A percentile compares a stretch with the other conserved stretches of the same genome.
These are phyloP conservation scores for Oreochromis niloticus DNA, from an alignment of 2,113 vertebrate species.

Conservation along the genomic window DNA sequence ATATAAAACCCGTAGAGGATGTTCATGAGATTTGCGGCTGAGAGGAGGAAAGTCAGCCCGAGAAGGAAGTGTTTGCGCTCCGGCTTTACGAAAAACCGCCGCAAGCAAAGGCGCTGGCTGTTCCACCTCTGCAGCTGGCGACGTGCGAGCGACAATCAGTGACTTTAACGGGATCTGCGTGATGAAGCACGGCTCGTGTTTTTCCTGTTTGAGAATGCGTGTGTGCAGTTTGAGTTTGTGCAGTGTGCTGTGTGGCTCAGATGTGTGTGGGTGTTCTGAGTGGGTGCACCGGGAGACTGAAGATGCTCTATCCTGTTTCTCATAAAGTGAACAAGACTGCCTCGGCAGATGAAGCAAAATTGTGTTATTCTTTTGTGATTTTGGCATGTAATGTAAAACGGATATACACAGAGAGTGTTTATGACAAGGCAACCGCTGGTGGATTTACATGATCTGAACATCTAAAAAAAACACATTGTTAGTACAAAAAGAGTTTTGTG, in stretches of 20 bases:
- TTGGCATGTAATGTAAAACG: not conserved
- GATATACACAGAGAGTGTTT: not conserved
- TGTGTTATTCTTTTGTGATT: slow-evolving; percentile 1
- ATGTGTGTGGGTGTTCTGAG: slow-evolving; percentile 67
- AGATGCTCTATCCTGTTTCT: slow-evolving; percentile 56
- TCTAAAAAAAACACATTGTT: not conserved
- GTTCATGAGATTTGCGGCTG: slow-evolving; percentile 21
- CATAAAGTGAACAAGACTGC: slow-evolving; percentile 51
- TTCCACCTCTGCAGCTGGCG: slow-evolving; percentile 37
- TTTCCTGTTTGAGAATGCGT: slow-evolving; percentile 44
- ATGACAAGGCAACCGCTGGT: not conserved
- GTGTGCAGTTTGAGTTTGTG: slow-evolving; percentile 48
- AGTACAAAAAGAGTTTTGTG: not conserved
- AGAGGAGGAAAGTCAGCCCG: slow-evolving; percentile 31
- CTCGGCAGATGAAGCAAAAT: slow-evolving; percentile 16
- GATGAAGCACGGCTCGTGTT: slow-evolving; percentile 16
- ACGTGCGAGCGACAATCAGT: not conserved
- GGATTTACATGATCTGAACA: not conserved
- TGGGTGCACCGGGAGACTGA: slow-evolving; percentile 64
- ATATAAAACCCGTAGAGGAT: slow-evolving; percentile 44
- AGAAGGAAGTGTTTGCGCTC: slow-evolving; percentile 30
- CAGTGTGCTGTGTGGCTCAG: slow-evolving; percentile 50
- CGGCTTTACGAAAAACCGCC: slow-evolving; percentile 16
- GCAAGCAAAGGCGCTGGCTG: not conserved
- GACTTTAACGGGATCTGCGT: slow-evolving; percentile 30